Evolutionary conservation across 2,888 invertebrate genomes (phyloP).

Genomic region (Trichopria drosophilae): DNA sequence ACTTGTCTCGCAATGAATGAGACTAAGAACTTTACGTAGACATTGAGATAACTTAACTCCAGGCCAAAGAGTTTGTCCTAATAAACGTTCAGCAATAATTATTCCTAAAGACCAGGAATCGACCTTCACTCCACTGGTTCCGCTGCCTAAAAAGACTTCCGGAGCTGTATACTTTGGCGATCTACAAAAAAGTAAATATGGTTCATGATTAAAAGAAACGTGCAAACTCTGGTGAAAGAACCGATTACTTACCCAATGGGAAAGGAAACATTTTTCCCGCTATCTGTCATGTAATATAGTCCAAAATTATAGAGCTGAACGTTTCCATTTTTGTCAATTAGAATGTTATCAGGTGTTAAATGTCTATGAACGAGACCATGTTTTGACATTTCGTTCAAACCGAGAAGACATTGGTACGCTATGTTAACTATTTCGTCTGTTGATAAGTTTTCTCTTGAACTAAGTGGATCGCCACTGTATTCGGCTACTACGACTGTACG

Average conservation of each 20-base stretch:
- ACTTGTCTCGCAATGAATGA: constrained; percentile 65
- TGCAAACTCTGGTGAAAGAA: constrained; percentile 1
- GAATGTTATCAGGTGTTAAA: constrained; percentile 80
- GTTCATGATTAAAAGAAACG: not conserved
- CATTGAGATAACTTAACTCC: constrained; percentile 75
- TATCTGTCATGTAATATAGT: constrained; percentile 87
- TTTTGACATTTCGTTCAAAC: constrained; percentile 72
- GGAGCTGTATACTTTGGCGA: constrained; percentile 80
- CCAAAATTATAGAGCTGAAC: constrained; percentile 92
- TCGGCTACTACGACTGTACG: constrained; percentile 82
- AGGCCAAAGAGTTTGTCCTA: constrained; percentile 73
- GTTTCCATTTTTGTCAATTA: constrained; percentile 71
- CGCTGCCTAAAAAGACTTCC: constrained; percentile 73
- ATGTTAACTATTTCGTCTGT: constrained; percentile 66
- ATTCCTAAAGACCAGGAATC: constrained; percentile 97
- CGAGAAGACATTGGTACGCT: constrained; percentile 73
- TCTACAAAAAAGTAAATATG: constrained; percentile 63
- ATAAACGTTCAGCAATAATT: constrained; percentile 77
- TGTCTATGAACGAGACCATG: constrained; percentile 78
- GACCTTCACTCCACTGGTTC: constrained; percentile 70
- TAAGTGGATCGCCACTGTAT: constrained; percentile 71
- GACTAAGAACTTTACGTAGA: constrained; percentile 73
- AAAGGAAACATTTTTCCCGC: constrained; percentile 85
- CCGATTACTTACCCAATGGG: constrained; percentile 75
- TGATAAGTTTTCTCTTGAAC: constrained; percentile 59